Conservation (phyloP, 2,797 vertebrate genomes). For the Cryptoblepharus egeriae region DNA sequence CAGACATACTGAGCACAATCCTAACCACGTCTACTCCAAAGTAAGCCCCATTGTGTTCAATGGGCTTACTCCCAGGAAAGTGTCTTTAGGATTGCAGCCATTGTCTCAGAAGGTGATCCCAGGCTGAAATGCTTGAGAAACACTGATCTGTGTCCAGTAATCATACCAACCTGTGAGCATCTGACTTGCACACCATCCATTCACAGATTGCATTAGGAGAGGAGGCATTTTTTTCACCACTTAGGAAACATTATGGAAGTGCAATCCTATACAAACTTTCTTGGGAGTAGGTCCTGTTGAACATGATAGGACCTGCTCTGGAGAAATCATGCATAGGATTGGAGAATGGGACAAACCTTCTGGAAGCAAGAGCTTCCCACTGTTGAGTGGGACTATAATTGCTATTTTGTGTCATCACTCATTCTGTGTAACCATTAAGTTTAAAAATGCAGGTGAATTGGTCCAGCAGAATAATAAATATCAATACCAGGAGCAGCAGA, state of each 20-base stretch:
- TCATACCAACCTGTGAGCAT: neutral
- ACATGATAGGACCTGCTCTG: too few species aligned
- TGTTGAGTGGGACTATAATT: neutral
- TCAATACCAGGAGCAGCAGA: slow-evolving; percentile 27
- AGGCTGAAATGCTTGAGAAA: too few species aligned
- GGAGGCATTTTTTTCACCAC: neutral
- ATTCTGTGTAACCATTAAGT: neutral
- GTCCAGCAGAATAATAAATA: slow-evolving; percentile 43
- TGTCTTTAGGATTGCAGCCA: too few species aligned
- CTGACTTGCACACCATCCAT: neutral
- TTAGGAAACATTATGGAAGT: neutral
- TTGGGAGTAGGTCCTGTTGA: too few species aligned
- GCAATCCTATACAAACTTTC: too few species aligned
- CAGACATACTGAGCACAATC: too few species aligned
- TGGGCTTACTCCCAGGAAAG: too few species aligned
- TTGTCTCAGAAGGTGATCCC: too few species aligned
- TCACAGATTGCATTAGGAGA: neutral
- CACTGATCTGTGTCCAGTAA: neutral
- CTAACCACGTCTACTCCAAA: too few species aligned
- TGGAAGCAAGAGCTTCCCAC: neutral
- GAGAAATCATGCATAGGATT: too few species aligned
- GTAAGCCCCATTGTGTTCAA: too few species aligned
- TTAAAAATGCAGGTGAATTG: slow-evolving; percentile 32
- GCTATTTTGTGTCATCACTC: neutral
- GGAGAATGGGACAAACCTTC: neutral